These are phyloP conservation scores for Drosophila lutescens DNA, from an alignment of 2,888 invertebrate species.

Conservation along the genomic window DNA sequence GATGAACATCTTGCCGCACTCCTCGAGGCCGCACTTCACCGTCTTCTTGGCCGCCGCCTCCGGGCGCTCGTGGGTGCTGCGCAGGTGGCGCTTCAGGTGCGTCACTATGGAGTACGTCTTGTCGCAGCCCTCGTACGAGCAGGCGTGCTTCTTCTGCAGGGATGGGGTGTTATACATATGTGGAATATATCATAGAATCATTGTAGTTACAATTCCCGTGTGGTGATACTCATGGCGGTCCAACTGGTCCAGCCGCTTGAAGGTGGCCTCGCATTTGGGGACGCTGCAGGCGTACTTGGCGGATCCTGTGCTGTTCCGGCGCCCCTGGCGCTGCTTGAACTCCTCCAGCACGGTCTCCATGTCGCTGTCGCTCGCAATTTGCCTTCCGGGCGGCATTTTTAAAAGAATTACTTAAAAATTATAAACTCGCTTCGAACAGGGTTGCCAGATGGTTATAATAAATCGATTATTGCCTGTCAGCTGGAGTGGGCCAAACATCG, in stretches of 20 bases:
- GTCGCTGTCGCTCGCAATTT: constrained; percentile 81
- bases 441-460: too few relatives aligned
- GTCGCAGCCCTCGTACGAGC: constrained; percentile 86
- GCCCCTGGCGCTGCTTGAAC: constrained; percentile 34
- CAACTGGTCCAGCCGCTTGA: constrained; percentile 86
- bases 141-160: constrained; percentile 86
- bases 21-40: constrained; percentile 71
- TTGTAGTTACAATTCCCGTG: constrained; percentile 85
- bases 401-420: neutral
- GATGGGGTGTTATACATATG: neutral
- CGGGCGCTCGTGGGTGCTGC: constrained; percentile 84
- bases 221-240: constrained; percentile 86
- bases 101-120: constrained; percentile 87
- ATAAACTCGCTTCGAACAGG: neutral
- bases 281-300: constrained; percentile 85
- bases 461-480: too few relatives aligned
- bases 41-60: constrained; percentile 54
- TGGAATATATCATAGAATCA: rapidly evolving
- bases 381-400: constrained; percentile 68
- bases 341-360: constrained; percentile 74
- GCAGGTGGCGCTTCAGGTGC: constrained; percentile 87
- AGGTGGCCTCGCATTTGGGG: constrained; percentile 85
- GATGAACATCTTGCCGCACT: constrained; percentile 85
- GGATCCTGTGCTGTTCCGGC: constrained; percentile 56
- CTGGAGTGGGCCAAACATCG: neutral